Evolutionary conservation across 2,888 invertebrate genomes (phyloP), one percentile per base, ranked within the genome.

Genomic region (Lutraria lutraria): DNA sequence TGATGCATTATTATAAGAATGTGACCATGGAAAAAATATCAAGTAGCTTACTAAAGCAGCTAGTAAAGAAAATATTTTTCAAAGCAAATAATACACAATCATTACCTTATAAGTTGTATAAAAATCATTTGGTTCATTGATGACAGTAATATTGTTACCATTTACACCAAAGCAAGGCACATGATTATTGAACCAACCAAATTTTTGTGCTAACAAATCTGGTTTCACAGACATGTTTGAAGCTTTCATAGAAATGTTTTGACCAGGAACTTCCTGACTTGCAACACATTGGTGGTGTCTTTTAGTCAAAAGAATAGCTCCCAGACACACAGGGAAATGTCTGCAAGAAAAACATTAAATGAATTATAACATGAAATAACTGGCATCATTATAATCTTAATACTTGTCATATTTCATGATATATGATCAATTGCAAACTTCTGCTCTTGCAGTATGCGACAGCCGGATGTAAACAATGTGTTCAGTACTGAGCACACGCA

Each of bases 41-140:
- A 56, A 16, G 19, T 19, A 56, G 13, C 15, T 56, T 16, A 56
- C 56, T 8, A 56, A 56, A 56, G 56, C n/a, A 25, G 21, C 63
- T 10, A 25, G 63, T 25, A 25, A 0, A n/a, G 0, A 68, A 25
- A 68, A 12, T 19, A 56, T 19, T 12, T 3, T 19, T 16, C 16
- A 56, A 68, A 25, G n/a, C 25, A 68, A 25, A 34, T 15, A 31
- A 76, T 12, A 19, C 31, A 19, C 29, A 34, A 63, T 25, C 79
- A 88, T 85, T 90, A 96, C 96, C 94, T 96, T 96, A 25, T 96
- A 92, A 19, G 95, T 95, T 89, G 95, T 91, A 93, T 96, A 96
- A 87, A 96, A 96, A 81, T 96, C 94, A 29, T 80, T 86, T n/a
- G 96, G 96, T 87, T 95, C 95, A 29, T 93, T 91, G 4, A 96